phyloP scores from a whole-genome alignment of 2,797 vertebrate species.

The Nyctalus aviator region DNA sequence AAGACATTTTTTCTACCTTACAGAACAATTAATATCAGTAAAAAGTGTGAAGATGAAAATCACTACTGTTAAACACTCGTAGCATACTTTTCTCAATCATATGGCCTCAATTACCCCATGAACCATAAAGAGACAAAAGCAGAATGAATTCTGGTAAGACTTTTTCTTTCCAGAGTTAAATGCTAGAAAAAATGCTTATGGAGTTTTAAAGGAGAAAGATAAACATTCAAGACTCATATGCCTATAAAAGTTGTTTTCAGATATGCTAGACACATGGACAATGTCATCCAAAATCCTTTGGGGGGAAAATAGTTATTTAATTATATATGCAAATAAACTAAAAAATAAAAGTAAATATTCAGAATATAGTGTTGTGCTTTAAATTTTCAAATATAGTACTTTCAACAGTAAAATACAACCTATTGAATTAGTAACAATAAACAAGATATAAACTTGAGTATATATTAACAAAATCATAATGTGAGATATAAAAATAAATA shows the following conservation, averaged over 20 bases:
- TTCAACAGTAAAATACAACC: background rate
- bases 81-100: background rate
- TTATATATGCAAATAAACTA: background rate
- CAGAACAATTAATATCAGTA: background rate
- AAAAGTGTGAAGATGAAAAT: slow-evolving; percentile 48
- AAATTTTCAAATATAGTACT: background rate
- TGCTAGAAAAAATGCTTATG: background rate
- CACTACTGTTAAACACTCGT: background rate
- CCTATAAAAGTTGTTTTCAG: background rate
- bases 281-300: background rate
- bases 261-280: background rate
- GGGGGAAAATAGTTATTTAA: background rate
- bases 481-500: background rate
- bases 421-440: background rate
- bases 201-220: background rate
- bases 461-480: background rate
- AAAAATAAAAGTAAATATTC: background rate
- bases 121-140: background rate
- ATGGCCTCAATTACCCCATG: too few species aligned
- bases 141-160: background rate
- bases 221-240: background rate
- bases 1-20: background rate
- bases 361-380: background rate
- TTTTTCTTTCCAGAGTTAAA: slow-evolving; percentile 11
- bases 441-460: background rate